phyloP scores from a whole-genome alignment of 2,888 invertebrate genomes.

The Drosophila crucigera region DNA sequence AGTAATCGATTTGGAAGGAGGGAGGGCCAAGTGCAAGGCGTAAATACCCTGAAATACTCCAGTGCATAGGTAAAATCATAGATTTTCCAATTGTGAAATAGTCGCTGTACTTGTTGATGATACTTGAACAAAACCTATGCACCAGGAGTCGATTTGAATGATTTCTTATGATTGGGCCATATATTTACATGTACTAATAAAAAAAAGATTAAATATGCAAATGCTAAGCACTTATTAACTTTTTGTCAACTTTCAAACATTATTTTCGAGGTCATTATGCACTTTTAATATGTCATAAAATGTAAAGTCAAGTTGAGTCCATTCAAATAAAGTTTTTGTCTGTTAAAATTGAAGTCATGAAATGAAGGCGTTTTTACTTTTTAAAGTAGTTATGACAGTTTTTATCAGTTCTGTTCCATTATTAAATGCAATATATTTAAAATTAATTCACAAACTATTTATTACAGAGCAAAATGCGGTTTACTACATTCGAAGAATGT shows the following conservation, averaged over 20 bases:
- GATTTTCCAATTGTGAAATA: neutral
- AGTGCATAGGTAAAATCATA: neutral
- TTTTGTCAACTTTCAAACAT: neutral
- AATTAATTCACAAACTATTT: neutral
- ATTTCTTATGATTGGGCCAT: neutral
- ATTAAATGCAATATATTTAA: neutral
- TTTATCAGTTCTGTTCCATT: neutral
- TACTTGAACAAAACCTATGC: no score
- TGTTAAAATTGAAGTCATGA: neutral
- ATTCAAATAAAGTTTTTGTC: neutral
- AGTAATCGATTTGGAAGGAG: constrained; percentile 50
- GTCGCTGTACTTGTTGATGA: neutral
- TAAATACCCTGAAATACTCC: neutral
- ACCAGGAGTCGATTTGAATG: neutral
- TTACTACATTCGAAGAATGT: constrained; percentile 23
- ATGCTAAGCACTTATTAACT: no score
- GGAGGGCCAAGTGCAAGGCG: neutral
- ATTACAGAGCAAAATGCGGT: constrained; percentile 26
- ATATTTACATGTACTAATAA: no score
- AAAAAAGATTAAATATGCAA: neutral
- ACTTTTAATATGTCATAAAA: neutral
- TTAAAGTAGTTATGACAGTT: neutral
- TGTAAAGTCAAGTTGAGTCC: neutral
- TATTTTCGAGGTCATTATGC: neutral
- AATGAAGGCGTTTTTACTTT: neutral